Evolutionary conservation across 2,888 invertebrate genomes (phyloP).

Genomic region (Magallana nippona): DNA sequence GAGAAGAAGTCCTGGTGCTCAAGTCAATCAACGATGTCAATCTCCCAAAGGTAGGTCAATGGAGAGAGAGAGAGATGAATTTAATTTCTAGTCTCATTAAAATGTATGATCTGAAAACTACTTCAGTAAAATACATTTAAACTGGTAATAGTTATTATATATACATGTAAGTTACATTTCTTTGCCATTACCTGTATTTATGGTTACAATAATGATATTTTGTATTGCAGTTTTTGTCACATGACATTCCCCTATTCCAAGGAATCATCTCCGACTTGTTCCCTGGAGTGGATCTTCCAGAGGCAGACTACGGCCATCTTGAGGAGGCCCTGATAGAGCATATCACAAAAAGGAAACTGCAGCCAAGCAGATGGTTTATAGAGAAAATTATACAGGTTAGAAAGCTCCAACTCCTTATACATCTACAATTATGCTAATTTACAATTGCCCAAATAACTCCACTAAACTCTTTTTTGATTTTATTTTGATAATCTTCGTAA

Average conservation of each 20-base stretch:
- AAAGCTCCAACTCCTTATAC: background rate
- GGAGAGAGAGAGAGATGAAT: background rate
- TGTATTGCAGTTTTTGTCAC: conserved; percentile 76
- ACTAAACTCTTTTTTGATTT: too few relatives aligned
- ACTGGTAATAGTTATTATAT: too few relatives aligned
- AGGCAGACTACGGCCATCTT: conserved; percentile 76
- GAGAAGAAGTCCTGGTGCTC: conserved; percentile 78
- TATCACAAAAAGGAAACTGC: conserved; percentile 70
- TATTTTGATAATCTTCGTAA: too few relatives aligned
- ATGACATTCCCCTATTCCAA: conserved; percentile 79
- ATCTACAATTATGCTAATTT: too few relatives aligned
- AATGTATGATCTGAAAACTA: too few relatives aligned
- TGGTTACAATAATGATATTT: background rate
- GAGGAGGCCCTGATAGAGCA: conserved; percentile 70
- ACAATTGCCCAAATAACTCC: too few relatives aligned
- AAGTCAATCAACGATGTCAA: conserved; percentile 80
- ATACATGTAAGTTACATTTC: too few relatives aligned
- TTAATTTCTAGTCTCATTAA: background rate
- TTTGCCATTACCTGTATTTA: too few relatives aligned
- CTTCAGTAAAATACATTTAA: too few relatives aligned
- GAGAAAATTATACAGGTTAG: conserved; percentile 79
- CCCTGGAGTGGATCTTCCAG: conserved; percentile 76
- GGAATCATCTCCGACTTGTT: conserved; percentile 80
- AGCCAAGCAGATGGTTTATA: conserved; percentile 77
- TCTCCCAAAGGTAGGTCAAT: conserved; percentile 76